Evolutionary conservation across 2,888 invertebrate genomes (phyloP).

Genomic region (Phaonia tiefii): DNA sequence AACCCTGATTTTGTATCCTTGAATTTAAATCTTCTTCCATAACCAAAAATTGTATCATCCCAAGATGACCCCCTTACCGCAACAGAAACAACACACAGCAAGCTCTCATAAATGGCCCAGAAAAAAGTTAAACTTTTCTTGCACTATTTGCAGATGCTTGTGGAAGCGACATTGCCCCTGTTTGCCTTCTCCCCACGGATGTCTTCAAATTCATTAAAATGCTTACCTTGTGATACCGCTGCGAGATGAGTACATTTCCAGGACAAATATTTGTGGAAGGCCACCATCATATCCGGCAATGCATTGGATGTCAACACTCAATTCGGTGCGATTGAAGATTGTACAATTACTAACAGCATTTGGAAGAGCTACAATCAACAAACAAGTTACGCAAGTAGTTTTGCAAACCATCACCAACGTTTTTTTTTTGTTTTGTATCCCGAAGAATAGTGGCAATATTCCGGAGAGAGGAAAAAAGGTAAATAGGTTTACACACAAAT

Average conservation of each 20-base stretch:
- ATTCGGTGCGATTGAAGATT: constrained; percentile 91
- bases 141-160: neutral
- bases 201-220: constrained; percentile 72
- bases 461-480: constrained; percentile 25
- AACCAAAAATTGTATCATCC: too few species aligned
- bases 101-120: too few species aligned
- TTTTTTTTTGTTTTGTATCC: neutral
- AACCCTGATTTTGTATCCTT: too few species aligned
- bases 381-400: constrained; percentile 1
- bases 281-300: constrained; percentile 94
- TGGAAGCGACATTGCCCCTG: neutral
- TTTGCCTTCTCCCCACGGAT: constrained; percentile 6
- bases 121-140: too few species aligned
- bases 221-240: constrained; percentile 80
- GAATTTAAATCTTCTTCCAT: neutral
- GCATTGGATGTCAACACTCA: constrained; percentile 90
- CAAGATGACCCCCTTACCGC: too few species aligned
- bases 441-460: neutral
- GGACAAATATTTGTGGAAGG: constrained; percentile 91
- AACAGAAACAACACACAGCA: too few species aligned
- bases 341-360: constrained; percentile 92
- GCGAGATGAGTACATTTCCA: constrained; percentile 86
- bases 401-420: constrained; percentile 8
- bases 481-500: constrained; percentile 50
- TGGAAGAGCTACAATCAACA: constrained; percentile 85